Evolutionary conservation across 2,113 vertebrate genomes (phyloP).

Genomic region (Albula goreensis): DNA sequence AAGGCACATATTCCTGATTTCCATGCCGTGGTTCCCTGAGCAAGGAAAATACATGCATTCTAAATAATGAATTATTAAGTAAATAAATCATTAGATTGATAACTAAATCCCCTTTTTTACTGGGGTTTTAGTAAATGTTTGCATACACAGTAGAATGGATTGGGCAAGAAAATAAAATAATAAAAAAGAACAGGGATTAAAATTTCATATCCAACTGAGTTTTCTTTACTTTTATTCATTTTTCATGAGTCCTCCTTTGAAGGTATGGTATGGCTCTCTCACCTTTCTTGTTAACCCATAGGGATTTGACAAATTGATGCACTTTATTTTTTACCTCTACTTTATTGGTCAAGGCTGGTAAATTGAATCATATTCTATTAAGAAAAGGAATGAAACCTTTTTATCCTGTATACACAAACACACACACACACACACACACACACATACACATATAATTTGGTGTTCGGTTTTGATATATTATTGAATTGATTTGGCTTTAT

Average conservation of each 20-base stretch:
- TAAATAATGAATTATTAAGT: background rate
- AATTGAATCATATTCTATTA: background rate
- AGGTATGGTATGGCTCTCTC: slow-evolving; percentile 15
- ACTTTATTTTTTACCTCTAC: background rate
- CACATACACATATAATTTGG: too few relatives aligned
- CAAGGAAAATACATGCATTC: too few relatives aligned
- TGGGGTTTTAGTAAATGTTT: background rate
- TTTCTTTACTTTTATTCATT: slow-evolving; percentile 30
- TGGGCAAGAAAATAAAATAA: background rate
- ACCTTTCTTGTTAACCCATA: background rate
- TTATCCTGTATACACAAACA: background rate
- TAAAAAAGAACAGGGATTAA: slow-evolving; percentile 11
- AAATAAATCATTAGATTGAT: background rate
- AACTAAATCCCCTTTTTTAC: background rate
- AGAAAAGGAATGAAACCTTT: background rate
- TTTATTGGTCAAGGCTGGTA: background rate
- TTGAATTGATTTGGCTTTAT: background rate
- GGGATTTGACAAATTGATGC: slow-evolving; percentile 4
- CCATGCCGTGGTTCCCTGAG: background rate
- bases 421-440: too few relatives aligned
- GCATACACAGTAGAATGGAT: background rate
- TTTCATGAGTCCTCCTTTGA: slow-evolving; percentile 27
- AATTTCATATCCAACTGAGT: slow-evolving; percentile 22
- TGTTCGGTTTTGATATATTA: too few relatives aligned
- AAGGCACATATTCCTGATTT: background rate